Evolutionary conservation across 2,888 invertebrate genomes (phyloP).

Genomic region (Andrena dorsata): DNA sequence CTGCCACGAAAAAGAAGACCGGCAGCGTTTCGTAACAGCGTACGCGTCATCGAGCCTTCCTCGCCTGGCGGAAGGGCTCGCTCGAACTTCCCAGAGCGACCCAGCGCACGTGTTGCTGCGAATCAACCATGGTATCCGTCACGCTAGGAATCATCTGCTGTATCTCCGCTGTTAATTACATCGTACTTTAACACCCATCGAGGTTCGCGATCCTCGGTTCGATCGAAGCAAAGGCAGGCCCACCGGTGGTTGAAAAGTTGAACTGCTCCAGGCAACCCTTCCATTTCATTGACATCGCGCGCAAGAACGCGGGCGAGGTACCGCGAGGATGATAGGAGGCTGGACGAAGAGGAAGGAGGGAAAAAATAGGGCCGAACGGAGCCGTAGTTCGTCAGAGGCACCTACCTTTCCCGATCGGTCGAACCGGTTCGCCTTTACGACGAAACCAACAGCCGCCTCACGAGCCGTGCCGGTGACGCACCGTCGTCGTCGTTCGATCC

Average conservation of each 20-base stretch:
- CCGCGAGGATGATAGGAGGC: neutral
- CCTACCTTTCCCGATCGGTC: slow-evolving; percentile 69
- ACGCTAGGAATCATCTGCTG: neutral
- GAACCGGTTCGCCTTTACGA: slow-evolving; percentile 71
- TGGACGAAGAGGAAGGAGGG: neutral
- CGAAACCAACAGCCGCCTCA: slow-evolving; percentile 57
- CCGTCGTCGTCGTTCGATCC: slow-evolving; percentile 48
- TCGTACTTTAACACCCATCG: neutral
- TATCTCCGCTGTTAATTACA: neutral
- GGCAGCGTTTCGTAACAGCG: slow-evolving; percentile 22
- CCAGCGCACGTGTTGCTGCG: neutral
- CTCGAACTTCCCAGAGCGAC: neutral
- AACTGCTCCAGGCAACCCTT: too few relatives aligned
- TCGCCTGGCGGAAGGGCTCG: slow-evolving; percentile 1
- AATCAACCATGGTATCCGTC: neutral
- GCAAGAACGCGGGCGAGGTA: neutral
- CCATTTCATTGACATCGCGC: neutral
- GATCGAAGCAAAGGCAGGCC: neutral
- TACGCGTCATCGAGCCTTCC: slow-evolving; percentile 15
- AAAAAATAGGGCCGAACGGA: slow-evolving; percentile 21
- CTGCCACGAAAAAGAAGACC: neutral
- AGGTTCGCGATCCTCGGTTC: neutral
- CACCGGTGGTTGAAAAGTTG: too few relatives aligned
- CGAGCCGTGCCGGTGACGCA: slow-evolving; percentile 56
- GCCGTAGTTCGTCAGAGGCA: slow-evolving; percentile 53